These are phyloP conservation scores for Schizothorax lantsangensis DNA, from an alignment of 2,797 vertebrate species.

Conservation along the genomic window DNA sequence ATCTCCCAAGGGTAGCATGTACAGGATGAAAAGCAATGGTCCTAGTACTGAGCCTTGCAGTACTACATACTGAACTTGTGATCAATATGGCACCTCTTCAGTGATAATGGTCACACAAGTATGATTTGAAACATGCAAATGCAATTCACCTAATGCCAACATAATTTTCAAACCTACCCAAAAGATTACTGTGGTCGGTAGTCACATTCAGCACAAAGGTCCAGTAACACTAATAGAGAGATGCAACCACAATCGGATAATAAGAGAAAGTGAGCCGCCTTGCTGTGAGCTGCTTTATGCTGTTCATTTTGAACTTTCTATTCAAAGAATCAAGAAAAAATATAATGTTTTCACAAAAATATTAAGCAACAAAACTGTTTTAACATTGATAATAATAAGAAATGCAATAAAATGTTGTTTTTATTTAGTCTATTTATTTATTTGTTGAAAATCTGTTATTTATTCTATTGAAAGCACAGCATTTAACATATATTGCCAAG, in stretches of 20 bases:
- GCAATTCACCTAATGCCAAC: background rate
- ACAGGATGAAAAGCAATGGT: background rate
- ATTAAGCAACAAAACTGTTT: background rate
- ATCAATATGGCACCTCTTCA: background rate
- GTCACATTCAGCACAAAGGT: background rate
- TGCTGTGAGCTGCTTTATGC: background rate
- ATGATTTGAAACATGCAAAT: background rate
- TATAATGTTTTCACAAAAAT: background rate
- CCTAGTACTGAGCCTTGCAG: background rate
- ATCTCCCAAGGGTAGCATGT: background rate
- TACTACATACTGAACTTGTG: background rate
- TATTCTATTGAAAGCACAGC: background rate
- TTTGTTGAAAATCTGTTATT: background rate
- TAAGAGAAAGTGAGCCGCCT: background rate
- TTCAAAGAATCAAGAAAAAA: background rate
- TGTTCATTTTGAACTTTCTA: background rate
- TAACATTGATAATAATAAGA: background rate
- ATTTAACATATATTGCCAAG: background rate
- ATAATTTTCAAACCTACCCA: background rate
- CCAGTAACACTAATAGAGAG: background rate
- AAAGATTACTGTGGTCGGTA: background rate
- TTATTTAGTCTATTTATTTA: background rate
- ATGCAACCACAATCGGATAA: background rate
- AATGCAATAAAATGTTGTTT: background rate
- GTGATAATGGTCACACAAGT: background rate